A percentile compares a stretch with the other conserved stretches of the same genome.
phyloP scores from a whole-genome alignment of 1,140 invertebrate genomes.

The Psilanteris sp. region DNA sequence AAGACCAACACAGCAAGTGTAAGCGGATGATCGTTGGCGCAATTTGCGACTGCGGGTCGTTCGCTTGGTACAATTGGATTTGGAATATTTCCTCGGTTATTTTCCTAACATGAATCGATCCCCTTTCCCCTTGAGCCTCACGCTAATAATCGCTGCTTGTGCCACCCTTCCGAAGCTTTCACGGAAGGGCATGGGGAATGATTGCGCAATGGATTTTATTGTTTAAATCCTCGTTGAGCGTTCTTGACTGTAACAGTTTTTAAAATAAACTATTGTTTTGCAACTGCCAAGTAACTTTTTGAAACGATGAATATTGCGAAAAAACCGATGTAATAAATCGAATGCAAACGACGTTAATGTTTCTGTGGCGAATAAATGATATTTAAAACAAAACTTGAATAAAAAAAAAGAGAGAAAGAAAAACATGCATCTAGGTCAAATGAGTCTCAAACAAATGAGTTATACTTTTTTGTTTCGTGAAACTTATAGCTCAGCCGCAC shows the following conservation, averaged over 20 bases:
- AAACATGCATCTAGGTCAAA: slow-evolving; percentile 11
- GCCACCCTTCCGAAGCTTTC: slow-evolving; percentile 48
- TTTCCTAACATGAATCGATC: slow-evolving; percentile 50
- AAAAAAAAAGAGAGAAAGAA: background rate
- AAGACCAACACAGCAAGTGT: slow-evolving; percentile 33
- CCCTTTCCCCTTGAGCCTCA: slow-evolving; percentile 43
- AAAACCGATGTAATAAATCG: too few relatives aligned
- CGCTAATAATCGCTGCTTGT: slow-evolving; percentile 49
- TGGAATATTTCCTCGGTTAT: slow-evolving; percentile 49
- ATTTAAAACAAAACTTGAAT: too few relatives aligned
- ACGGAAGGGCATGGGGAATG: slow-evolving; percentile 34
- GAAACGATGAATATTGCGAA: too few relatives aligned
- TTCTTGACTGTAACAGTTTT: slow-evolving; percentile 15
- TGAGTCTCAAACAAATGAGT: slow-evolving; percentile 7
- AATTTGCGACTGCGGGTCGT: slow-evolving; percentile 41
- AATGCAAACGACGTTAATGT: too few relatives aligned
- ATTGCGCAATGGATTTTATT: slow-evolving; percentile 38
- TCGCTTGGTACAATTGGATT: slow-evolving; percentile 50
- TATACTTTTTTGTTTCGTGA: slow-evolving; percentile 11
- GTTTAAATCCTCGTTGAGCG: slow-evolving; percentile 17
- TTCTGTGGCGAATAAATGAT: too few relatives aligned
- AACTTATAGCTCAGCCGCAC: slow-evolving; percentile 15
- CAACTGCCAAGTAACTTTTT: background rate
- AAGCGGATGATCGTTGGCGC: slow-evolving; percentile 37
- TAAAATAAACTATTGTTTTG: slow-evolving; percentile 23